phyloP scores from a whole-genome alignment of 2,797 vertebrate genomes.

The Alfaro cultratus region DNA sequence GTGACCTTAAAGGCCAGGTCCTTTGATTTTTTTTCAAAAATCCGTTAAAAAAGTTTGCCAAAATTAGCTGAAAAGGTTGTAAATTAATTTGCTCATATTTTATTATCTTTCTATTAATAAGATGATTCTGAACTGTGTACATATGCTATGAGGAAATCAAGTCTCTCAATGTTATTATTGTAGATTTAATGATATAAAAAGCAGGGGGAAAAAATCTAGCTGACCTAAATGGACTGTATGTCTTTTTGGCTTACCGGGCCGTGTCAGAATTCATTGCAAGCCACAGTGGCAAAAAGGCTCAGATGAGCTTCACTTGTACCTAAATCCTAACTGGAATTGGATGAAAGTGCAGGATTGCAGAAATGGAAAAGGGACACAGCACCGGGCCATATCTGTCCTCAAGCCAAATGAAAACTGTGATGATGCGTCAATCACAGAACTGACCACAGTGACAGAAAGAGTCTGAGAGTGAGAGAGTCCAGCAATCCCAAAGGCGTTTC shows the following conservation, averaged over 20 bases:
- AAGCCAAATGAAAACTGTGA: conserved; percentile 61
- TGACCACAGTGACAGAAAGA: conserved; percentile 59
- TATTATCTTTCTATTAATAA: background rate
- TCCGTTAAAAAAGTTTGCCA: conserved; percentile 15
- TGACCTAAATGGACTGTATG: conserved; percentile 25
- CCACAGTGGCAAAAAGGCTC: conserved; percentile 28
- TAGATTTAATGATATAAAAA: conserved; percentile 1
- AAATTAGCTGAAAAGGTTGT: conserved; percentile 11
- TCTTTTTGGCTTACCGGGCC: conserved; percentile 13
- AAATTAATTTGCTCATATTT: conserved; percentile 15
- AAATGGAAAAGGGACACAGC: conserved; percentile 53
- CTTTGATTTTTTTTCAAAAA: conserved; percentile 43
- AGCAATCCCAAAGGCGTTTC: conserved; percentile 42
- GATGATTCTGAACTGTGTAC: background rate
- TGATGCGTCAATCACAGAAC: conserved; percentile 65
- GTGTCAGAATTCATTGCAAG: conserved; percentile 32
- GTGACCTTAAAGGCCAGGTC: conserved; percentile 46
- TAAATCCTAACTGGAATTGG: conserved; percentile 55
- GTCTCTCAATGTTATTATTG: conserved; percentile 28
- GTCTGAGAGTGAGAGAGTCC: conserved; percentile 56
- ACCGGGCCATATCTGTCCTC: conserved; percentile 56
- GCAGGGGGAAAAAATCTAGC: conserved; percentile 4
- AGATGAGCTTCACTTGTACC: conserved; percentile 38
- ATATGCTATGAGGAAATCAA: background rate
- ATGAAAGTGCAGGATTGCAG: conserved; percentile 54